Base-by-base conservation (phyloP, 2,113 vertebrate species). In the Nyctereutes procyonoides region DNA sequence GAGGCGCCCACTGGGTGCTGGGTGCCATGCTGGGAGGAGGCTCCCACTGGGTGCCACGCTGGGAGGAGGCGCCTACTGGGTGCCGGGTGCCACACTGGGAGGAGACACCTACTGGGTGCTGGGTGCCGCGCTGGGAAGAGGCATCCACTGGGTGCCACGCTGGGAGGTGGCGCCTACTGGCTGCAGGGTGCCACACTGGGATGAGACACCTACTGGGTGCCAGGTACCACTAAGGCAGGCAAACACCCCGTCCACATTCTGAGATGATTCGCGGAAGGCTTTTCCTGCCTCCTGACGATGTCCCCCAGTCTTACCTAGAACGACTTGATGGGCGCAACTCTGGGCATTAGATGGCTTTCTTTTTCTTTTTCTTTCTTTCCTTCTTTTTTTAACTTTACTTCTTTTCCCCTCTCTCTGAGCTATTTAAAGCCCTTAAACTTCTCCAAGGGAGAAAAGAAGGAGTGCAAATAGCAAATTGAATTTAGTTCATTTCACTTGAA, bases 381-480 rank as follows among this genome's bases (percentile, higher is more conserved):
- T 60, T 51, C 15, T 32, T 65, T 22, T 76, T 38, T 20, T 12
- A 6, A 26, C 16, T 74, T 48, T 74, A 10, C 43, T 74, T 55
- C 12, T 38, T 8, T 8, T 1, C 8, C 26, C 22, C 12, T 65
- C 69, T 89, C 35, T 92, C 43, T 71, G 58, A 96, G 43, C 85
- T 77, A 3, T 86, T 94, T 97, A 93, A 98, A 93, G 93, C 35
- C 13, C 9, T 81, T 81, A 69, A 89, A 82, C 60, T 94, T 93
- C 22, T 83, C 76, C 65, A 60, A 77, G 77, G 76, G 55, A 95
- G 80, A 83, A 90, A 96, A 93, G 56, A 65, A 94, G 53, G 32
- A 96, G 38, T 53, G 13, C 56, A 96, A 95, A 95, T 76, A 96
- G 67, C 19, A 94, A 83, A 93, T 89, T 95, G 51, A 88, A 53